Evolutionary conservation across 2,113 vertebrate species (phyloP).

Genomic region (Solea senegalensis): DNA sequence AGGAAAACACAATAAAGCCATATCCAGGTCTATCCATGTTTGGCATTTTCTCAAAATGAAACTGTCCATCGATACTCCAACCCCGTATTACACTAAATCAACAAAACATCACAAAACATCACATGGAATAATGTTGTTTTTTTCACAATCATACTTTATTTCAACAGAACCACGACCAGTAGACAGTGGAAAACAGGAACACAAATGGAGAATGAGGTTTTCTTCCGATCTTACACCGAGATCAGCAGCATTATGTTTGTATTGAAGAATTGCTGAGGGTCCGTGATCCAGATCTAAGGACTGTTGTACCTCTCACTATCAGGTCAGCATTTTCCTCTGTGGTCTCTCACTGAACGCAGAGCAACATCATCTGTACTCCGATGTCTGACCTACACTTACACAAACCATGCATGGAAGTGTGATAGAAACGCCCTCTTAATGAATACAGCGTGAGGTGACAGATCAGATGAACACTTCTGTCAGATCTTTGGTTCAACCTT

Average conservation of each 20-base stretch:
- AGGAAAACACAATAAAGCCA: slow-evolving; percentile 1
- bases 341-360: not conserved
- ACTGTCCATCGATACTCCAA: not conserved
- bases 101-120: not conserved
- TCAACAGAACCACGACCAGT: slow-evolving; percentile 36
- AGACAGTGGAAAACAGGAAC: slow-evolving; percentile 30
- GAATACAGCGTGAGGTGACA: not conserved
- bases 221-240: slow-evolving; percentile 17
- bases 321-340: not conserved
- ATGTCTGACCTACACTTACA: not conserved
- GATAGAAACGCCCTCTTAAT: not conserved
- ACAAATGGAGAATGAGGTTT: slow-evolving; percentile 18
- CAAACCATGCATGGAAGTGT: not conserved
- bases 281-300: slow-evolving; percentile 13
- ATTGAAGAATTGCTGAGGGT: not conserved
- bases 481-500: slow-evolving; percentile 22
- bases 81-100: not conserved
- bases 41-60: not conserved
- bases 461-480: not conserved
- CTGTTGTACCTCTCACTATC: not conserved
- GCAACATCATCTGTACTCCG: not conserved
- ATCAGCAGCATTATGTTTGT: slow-evolving; percentile 27
- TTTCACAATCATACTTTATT: slow-evolving; percentile 61
- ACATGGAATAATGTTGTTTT: not conserved
- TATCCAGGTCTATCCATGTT: not conserved